Base-by-base conservation (phyloP, 2,113 vertebrate species). In the Erinaceus europaeus region DNA sequence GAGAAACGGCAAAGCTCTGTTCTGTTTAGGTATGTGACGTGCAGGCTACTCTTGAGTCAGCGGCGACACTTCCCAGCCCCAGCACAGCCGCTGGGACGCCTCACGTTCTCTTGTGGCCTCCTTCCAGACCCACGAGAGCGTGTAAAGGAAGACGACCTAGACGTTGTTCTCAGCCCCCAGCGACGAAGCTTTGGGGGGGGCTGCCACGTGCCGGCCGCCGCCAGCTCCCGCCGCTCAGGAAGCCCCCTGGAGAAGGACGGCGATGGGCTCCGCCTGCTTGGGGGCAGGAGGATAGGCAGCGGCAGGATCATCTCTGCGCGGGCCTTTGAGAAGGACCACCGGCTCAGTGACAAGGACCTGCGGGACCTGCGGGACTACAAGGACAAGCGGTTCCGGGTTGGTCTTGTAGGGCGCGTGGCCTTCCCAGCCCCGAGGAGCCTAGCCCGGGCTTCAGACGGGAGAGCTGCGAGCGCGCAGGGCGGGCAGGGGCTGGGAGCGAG, bases 141-240 rank as follows among this genome's bases (percentile, higher is more conserved):
- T 40, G 97, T 99, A 84, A 99, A 99, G 94, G 99, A 99, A 86
- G 99, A 99, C 88, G 99, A 99, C 93, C 90, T 99, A 93, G 99
- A 99, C 84, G 98, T 99, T 32, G 96, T 99, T 67, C 97, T 99
- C 62, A 99, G 99, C 92, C 99, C 99, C 0, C 99, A 99, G 91
- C 97, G 99, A 59, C 98, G 99, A n/a, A 99, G 99, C 94, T 99
- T 99, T 92, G 99, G 99, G 9, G 98, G 99, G 1, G 99, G 99
- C 90, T 99, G 99, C 74, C 98, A 99, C 0, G 99, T 98, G 38
- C 97, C 96, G 0, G 97, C 98, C 1, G 95, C 97, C 0, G 87
- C 97, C 6, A 96, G 98, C 55, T 94, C 97, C n/a, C 98, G 98
- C 0, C 97, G 97, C 40, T 97, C 98, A 0, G 97, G 98, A 73